Base-by-base conservation (phyloP, 2,113 vertebrate species). In the Bos taurus region DNA sequence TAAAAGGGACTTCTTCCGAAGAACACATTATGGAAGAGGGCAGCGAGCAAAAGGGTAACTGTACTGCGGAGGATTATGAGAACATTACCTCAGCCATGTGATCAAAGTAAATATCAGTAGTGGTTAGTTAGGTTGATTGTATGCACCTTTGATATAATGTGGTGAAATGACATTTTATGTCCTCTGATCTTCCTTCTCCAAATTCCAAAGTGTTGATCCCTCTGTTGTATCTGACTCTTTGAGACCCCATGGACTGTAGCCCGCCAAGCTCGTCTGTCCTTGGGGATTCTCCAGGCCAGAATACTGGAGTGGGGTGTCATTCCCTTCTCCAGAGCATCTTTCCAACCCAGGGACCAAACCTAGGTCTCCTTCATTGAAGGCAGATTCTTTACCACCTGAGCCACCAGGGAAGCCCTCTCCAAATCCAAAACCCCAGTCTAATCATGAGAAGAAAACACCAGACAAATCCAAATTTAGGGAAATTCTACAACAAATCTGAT, bases 181-280 rank as follows among this genome's bases (percentile, higher is more conserved):
- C 60, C 57, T 3, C 21, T 30, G 6, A 2, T 50, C 30, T 87
- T 80, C 30, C 25, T 52, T 26, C 8, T 57, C 33, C 10, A 36
- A 59, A 40, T 74, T 74, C 67, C 67, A 13, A 74, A 40, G 36
- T 74, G 36, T 13, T 74, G 40, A 36, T 13, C 21, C 67, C n/a
- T 74, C 67, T 25, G 19, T 74, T 71, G 19, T 25, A 40, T 40
- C 67, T 40, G 67, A 71, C 10, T 71, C 67, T 40, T 71, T 71
- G 11, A 2, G 0, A 40, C n/a, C 67, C 67, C n/a, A 12, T 71
- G 67, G 67, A 71, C 11, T 40, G 23, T 40, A 71, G n/a, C 67
- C 67, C 2, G 0, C n/a, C 67, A 74, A 40, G 67, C n/a, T 74
- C 2, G 0, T 40, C 67, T 40, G n/a, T 74, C 67, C 5, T 3